These are phyloP conservation scores for Nothocercus nigrocapillus DNA, from an alignment of 2,113 vertebrate species.

Conservation along the genomic window DNA sequence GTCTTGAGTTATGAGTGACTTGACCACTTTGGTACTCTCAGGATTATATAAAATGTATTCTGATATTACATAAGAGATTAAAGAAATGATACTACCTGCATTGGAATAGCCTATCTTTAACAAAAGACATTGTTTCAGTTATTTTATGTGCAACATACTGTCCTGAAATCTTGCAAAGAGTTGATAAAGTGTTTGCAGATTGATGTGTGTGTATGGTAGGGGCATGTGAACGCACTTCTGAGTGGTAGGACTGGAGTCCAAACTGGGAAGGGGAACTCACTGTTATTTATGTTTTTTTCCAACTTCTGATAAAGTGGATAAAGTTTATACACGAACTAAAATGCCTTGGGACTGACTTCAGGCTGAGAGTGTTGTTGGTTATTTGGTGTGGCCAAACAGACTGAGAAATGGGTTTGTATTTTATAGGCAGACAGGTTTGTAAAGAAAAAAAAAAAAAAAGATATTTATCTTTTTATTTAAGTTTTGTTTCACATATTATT, in stretches of 20 bases:
- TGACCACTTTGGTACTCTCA: neutral
- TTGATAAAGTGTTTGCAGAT: neutral
- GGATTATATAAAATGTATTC: constrained; percentile 1
- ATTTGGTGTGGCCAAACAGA: neutral
- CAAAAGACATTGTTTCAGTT: neutral
- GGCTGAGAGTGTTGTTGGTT: neutral
- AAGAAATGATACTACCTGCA: neutral
- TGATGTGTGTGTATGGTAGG: neutral
- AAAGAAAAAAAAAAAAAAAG: neutral
- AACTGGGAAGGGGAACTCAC: neutral
- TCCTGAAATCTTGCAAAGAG: neutral
- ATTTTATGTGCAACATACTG: neutral
- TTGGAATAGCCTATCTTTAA: neutral
- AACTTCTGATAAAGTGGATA: neutral
- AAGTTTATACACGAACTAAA: neutral
- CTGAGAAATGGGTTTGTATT: neutral
- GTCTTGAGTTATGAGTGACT: neutral
- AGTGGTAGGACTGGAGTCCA: neutral
- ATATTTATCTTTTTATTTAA: neutral
- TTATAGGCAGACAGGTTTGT: neutral
- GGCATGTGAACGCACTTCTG: neutral
- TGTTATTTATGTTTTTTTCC: neutral
- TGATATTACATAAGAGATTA: neutral
- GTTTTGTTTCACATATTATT: accelerated
- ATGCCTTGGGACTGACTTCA: neutral